Conservation (phyloP, 2,888 invertebrate species). For the Habrosyne pyritoides region DNA sequence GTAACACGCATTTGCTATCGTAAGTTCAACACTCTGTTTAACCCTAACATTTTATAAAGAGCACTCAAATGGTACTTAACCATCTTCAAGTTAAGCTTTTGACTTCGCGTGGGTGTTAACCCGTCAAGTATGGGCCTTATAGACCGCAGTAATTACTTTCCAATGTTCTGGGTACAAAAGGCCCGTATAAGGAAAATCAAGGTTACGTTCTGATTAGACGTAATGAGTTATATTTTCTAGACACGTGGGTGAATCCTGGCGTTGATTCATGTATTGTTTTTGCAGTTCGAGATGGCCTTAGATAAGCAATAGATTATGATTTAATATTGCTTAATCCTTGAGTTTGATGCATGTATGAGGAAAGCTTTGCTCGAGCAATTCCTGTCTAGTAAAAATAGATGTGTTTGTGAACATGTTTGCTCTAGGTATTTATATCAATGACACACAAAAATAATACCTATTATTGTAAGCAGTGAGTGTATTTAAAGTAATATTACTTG, state of each 20-base stretch:
- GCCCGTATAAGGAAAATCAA: constrained; percentile 35
- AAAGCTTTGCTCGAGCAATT: too few relatives aligned
- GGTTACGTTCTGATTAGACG: constrained; percentile 33
- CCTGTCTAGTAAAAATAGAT: too few relatives aligned
- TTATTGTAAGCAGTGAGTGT: too few relatives aligned
- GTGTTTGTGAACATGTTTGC: too few relatives aligned
- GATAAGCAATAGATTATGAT: constrained; percentile 20
- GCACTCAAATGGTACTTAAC: constrained; percentile 54
- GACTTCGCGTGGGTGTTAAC: constrained; percentile 51
- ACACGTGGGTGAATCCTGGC: constrained; percentile 38
- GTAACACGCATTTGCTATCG: background rate
- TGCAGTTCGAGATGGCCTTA: constrained; percentile 29
- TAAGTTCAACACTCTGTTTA: constrained; percentile 9
- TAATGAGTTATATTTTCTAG: constrained; percentile 31
- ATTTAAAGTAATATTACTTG: too few relatives aligned
- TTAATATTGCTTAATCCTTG: constrained; percentile 7
- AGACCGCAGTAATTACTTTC: constrained; percentile 65
- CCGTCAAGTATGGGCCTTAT: constrained; percentile 54
- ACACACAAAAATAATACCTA: too few relatives aligned
- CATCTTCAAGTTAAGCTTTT: constrained; percentile 50
- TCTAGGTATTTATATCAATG: too few relatives aligned
- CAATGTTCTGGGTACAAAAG: constrained; percentile 51
- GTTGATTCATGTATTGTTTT: constrained; percentile 45
- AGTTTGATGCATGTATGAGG: too few relatives aligned
- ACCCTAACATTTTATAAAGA: constrained; percentile 39